phyloP scores from a whole-genome alignment of 2,113 vertebrate species.

The Felis chaus region DNA sequence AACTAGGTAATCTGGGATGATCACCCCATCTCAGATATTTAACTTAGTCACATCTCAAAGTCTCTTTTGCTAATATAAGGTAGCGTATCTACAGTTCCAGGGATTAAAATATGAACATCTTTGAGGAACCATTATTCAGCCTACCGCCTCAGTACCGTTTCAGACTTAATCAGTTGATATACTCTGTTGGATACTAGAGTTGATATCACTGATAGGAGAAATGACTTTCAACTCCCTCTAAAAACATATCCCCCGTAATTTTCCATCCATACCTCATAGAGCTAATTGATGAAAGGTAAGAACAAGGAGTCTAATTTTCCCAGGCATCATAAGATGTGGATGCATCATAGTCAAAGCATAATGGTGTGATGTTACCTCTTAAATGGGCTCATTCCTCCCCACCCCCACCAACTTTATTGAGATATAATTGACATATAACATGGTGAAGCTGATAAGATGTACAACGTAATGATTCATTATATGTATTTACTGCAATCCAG shows the following conservation, averaged over 20 bases:
- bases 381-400: background rate
- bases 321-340: background rate
- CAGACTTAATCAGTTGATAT: background rate
- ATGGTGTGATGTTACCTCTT: background rate
- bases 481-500: background rate
- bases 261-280: background rate
- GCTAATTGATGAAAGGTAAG: background rate
- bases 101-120: background rate
- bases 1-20: background rate
- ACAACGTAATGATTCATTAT: background rate
- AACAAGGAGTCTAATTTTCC: background rate
- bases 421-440: background rate
- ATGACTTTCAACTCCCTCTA: background rate
- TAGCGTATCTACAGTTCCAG: background rate
- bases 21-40: background rate
- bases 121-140: background rate
- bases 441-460: no score
- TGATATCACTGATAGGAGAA: background rate
- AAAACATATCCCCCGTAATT: background rate
- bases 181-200: background rate
- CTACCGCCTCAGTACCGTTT: background rate
- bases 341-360: background rate
- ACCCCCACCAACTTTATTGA: background rate
- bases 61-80: background rate
- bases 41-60: background rate